These are phyloP conservation scores for Campoplex capitator DNA, from an alignment of 2,888 invertebrate species.

Conservation along the genomic window DNA sequence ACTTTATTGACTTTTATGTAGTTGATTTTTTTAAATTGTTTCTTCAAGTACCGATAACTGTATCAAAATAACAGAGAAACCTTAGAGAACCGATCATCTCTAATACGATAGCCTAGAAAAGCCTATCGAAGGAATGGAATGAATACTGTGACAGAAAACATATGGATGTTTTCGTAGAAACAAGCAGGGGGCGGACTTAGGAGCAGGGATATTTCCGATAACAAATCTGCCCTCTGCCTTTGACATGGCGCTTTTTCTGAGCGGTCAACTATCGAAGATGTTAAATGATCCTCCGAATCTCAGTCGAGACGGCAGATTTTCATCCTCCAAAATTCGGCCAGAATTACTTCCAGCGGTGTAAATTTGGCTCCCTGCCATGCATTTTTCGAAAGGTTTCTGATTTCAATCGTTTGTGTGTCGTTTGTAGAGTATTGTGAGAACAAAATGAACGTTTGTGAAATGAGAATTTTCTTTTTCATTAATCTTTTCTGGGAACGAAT, in stretches of 20 bases:
- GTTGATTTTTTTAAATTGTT: neutral
- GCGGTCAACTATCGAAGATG: neutral
- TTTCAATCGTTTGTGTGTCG: too few relatives aligned
- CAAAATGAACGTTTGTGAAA: too few relatives aligned
- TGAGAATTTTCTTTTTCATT: too few relatives aligned
- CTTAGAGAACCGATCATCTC: neutral
- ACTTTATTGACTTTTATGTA: neutral
- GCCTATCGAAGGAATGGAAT: neutral
- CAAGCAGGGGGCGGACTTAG: neutral
- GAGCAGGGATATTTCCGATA: neutral
- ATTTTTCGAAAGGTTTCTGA: too few relatives aligned
- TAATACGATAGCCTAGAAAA: neutral
- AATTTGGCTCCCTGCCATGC: too few relatives aligned
- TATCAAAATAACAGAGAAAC: neutral
- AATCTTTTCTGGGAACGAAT: too few relatives aligned
- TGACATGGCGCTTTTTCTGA: neutral
- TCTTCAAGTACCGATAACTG: neutral
- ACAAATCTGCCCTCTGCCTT: neutral
- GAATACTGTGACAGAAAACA: neutral
- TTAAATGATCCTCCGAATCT: neutral
- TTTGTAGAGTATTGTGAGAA: too few relatives aligned
- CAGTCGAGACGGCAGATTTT: constrained; percentile 1
- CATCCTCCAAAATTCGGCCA: too few relatives aligned
- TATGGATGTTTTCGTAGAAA: neutral
- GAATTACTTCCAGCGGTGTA: too few relatives aligned